Evolutionary conservation across 2,797 vertebrate genomes (phyloP).

Genomic region (Myotis findleyi): DNA sequence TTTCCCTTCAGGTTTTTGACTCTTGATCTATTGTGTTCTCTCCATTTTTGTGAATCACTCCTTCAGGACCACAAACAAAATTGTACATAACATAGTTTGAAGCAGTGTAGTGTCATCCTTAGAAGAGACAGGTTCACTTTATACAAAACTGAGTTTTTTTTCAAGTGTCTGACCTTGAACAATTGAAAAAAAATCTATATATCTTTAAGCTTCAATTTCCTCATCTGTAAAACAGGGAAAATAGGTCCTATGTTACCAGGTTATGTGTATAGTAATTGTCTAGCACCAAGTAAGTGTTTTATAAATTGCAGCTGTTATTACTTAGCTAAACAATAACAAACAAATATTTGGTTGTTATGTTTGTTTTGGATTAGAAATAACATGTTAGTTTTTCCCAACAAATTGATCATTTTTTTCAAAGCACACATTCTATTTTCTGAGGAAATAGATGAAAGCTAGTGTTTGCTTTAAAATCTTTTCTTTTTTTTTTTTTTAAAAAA

Average conservation of each 20-base stretch:
- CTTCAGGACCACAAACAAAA: neutral
- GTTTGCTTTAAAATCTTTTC: neutral
- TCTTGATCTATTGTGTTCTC: neutral
- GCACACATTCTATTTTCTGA: neutral
- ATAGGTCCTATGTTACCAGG: neutral
- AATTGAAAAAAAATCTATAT: neutral
- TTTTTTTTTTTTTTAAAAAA: neutral
- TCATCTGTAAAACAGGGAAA: neutral
- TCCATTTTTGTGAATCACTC: neutral
- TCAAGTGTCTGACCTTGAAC: neutral
- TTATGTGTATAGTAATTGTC: neutral
- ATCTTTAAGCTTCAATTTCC: neutral
- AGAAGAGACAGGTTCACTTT: neutral
- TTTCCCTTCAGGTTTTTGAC: neutral
- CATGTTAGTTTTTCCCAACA: neutral
- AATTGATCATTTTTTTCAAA: neutral
- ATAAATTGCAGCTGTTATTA: neutral
- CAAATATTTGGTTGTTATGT: slow-evolving; percentile 15
- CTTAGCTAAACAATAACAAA: neutral
- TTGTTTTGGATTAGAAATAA: neutral
- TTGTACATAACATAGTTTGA: neutral
- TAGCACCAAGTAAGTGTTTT: neutral
- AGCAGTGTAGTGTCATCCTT: neutral
- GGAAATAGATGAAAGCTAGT: neutral
- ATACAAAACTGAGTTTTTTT: neutral